Evolutionary conservation across 2,113 vertebrate species (phyloP), one percentile per base, ranked within the genome.

Genomic region (Phyllostomus hastatus): DNA sequence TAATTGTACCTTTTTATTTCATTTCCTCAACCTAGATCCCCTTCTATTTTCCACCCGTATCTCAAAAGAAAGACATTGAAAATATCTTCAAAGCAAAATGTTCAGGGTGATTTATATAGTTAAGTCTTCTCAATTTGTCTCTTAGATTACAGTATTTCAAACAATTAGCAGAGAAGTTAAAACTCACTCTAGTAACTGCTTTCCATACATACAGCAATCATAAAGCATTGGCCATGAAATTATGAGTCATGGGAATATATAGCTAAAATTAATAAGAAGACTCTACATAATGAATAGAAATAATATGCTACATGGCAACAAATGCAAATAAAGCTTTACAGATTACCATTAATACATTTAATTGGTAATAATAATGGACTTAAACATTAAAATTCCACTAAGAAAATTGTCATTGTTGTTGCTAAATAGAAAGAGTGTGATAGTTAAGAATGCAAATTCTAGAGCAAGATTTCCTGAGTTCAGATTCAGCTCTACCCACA

Each of bases 1-100:
- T 97, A 97, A 97, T 97, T 96, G 66, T 82, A 95, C 6, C 31
- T 48, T 95, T 97, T 95, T 83, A 82, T 83, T 88, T 82, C 90
- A 94, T 96, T 95, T 97, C 94, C 66, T 95, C 81, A 88, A 66
- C 76, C 38, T 38, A 82, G 24, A 5, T 94, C 8, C 15, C 3
- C 89, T 93, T 96, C 57, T 72, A 20, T 86, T 84, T 79, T 57
- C 22, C 24, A 64, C 15, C 5, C 14, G 93, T 78, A 16, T 92
- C 57, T 96, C 28, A 57, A 91, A 96, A 84, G 16, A n/a, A 95
- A 95, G 82, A 84, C 35, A 67, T 31, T 81, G 67, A 75, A 82
- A 88, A 67, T 85, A 73, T 82, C 33, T 85, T 85, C 75, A 90
- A 54, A 93, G 61, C 20, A 88, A 80, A 97, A 73, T 89, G 38